Evolutionary conservation across 2,113 vertebrate genomes (phyloP), one percentile per base, ranked within the genome.

Genomic region (Malurus melanocephalus): DNA sequence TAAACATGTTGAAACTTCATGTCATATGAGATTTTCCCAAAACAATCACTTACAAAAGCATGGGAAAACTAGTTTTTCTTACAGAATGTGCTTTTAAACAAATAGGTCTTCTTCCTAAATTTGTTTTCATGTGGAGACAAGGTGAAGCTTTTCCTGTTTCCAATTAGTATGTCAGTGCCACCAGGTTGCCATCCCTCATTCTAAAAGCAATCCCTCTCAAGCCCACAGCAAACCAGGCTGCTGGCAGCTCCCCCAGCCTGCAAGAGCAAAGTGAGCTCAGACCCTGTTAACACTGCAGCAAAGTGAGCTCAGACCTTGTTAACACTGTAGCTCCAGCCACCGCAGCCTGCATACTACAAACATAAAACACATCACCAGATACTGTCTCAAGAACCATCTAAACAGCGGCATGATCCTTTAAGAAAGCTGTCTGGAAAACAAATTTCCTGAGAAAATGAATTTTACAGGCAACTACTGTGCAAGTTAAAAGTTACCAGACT

Each of bases 401-500:
- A 92, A 88, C 8, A 60, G 75, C 51, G 76, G 77, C 38, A 13
- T 24, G 28, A 84, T 13, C 69, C 49, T 61, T 61, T 77, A 87
- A 90, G 68, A n/a, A 87, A 75, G 59, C 71, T 73, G 80, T 85
- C 67, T 87, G 78, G 75, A 88, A 92, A 92, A 83, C 22, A 93
- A 88, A 64, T 78, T 18, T 53, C 23, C 45, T 61, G 42, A 84
- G 84, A 75, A 90, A 92, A 68, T 19, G 69, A 62, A 75, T 88
- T 87, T 76, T 87, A 73, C 55, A 73, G 78, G 45, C 69, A 68
- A 76, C 26, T 30, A 24, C 17, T 38, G 32, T 9, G 46, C 56
- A 83, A 83, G 80, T 74, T 67, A 72, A 33, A 83, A 84, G 57
- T 45, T 72, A 93, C 53, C 65, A 86, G 77, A 84, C 56, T 80